These are phyloP conservation scores for Lagria hirta DNA, from an alignment of 2,888 invertebrate species.

Conservation along the genomic window DNA sequence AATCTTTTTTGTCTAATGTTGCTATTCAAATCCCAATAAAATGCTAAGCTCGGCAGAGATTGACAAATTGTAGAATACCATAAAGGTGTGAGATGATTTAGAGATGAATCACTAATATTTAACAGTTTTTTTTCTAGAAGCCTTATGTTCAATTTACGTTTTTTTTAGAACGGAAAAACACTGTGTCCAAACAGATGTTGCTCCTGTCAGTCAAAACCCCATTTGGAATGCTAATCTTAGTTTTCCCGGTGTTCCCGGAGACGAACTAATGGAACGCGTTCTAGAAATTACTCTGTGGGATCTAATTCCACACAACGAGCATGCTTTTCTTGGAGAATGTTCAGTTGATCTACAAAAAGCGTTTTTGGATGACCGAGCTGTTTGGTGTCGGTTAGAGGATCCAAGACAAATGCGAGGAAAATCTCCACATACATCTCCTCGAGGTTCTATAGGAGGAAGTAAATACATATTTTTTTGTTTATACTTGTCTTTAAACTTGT, in stretches of 20 bases:
- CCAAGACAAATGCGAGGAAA: conserved; percentile 70
- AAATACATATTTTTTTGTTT: no score
- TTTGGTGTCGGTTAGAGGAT: conserved; percentile 88
- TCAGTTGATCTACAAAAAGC: conserved; percentile 80
- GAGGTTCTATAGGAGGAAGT: conserved; percentile 73
- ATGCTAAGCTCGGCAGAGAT: no score
- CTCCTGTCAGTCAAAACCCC: conserved; percentile 83
- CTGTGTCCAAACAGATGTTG: conserved; percentile 80
- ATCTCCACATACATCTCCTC: conserved; percentile 76
- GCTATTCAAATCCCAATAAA: no score
- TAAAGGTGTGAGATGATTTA: no score
- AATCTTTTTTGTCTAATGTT: no score
- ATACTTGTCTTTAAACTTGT: no score
- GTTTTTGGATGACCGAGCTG: conserved; percentile 82
- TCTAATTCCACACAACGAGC: conserved; percentile 78
- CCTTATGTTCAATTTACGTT: not conserved
- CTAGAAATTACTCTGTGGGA: conserved; percentile 90
- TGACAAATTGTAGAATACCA: no score
- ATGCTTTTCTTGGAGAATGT: conserved; percentile 79
- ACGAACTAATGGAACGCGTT: conserved; percentile 75
- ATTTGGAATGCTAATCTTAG: conserved; percentile 91
- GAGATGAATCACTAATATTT: no score
- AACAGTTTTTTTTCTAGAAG: conserved; percentile 2
- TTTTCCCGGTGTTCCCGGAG: conserved; percentile 77
- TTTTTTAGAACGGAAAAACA: conserved; percentile 69